Base-by-base conservation (phyloP, 2,797 vertebrate genomes). In the Macropodus opercularis region DNA sequence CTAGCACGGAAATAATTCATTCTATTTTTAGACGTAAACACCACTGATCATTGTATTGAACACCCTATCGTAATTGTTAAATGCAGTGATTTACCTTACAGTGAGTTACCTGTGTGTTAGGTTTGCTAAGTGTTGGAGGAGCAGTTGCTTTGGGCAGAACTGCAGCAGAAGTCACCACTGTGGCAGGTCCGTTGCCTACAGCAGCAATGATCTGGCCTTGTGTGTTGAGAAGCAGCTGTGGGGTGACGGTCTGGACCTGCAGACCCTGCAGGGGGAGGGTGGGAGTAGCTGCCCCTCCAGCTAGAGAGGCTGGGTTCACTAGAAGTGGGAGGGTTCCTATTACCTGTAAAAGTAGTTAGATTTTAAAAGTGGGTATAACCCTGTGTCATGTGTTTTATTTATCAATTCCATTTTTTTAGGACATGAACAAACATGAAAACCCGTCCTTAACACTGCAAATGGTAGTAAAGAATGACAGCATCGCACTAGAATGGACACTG, bases 121-220 rank as follows among this genome's bases (percentile, higher is more conserved):
- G 59, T 73, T 91, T 93, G 57, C 79, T 56, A 7, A 90, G 72
- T 4, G 87, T 78, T 0, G 88, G 61, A 36, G 89, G 48, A 38
- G 87, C 85, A 23, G 88, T 72, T 1, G 90, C 75, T 85, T 96
- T 97, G 52, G 94, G 89, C 70, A 94, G 50, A 27, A 88, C 89
- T 13, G 93, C 56, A 15, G 94, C 75, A 0, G 93, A 89, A 1
- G 91, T 90, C 38, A 91, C 77, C 0, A 93, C 87, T 0, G 90
- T 75, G 47, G 93, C 85, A 32, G 90, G 63, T 47, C 92, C 91
- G 24, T 93, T 94, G 15, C 95, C 94, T 34, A 98, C 84, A 0
- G 96, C 93, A 17, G 96, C 97, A 2, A 98, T 96, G 78, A 98
- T 93, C 87, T 98, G 97, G 44, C 97, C 97, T 84, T 98, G 97